Conservation (phyloP, 2,888 invertebrate species). For the Leptura quadrifasciata region DNA sequence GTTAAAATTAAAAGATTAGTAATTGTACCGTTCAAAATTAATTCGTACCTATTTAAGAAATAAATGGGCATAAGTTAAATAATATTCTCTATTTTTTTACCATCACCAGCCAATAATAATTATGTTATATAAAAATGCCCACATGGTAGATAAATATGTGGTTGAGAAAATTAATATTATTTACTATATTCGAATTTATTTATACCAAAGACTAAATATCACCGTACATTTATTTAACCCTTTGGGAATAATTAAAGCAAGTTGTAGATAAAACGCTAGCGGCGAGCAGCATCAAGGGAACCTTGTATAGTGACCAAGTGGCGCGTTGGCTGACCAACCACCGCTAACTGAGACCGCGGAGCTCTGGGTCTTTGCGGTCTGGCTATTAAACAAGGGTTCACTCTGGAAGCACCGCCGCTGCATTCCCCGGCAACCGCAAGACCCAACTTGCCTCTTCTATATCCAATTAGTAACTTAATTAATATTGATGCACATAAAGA, state of each 20-base stretch:
- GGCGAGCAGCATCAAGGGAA: slow-evolving; percentile 49
- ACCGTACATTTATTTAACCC: slow-evolving; percentile 47
- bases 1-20: too few species aligned
- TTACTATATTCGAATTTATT: background rate
- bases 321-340: slow-evolving; percentile 61
- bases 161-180: background rate
- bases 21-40: too few species aligned
- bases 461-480: slow-evolving; percentile 68
- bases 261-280: slow-evolving; percentile 39
- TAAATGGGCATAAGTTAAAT: too few species aligned
- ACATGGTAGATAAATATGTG: background rate
- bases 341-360: slow-evolving; percentile 65
- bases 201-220: slow-evolving; percentile 41
- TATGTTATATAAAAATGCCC: background rate
- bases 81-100: too few species aligned
- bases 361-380: slow-evolving; percentile 64
- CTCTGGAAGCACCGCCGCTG: slow-evolving; percentile 59
- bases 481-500: slow-evolving; percentile 65
- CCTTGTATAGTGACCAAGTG: slow-evolving; percentile 62
- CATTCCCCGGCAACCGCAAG: slow-evolving; percentile 64
- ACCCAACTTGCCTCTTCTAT: slow-evolving; percentile 64
- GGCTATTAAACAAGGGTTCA: slow-evolving; percentile 67
- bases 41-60: too few species aligned
- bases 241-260: slow-evolving; percentile 53
- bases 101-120: background rate